Evolutionary conservation across 2,797 vertebrate species (phyloP).

Genomic region (Phataginus tetradactyla): DNA sequence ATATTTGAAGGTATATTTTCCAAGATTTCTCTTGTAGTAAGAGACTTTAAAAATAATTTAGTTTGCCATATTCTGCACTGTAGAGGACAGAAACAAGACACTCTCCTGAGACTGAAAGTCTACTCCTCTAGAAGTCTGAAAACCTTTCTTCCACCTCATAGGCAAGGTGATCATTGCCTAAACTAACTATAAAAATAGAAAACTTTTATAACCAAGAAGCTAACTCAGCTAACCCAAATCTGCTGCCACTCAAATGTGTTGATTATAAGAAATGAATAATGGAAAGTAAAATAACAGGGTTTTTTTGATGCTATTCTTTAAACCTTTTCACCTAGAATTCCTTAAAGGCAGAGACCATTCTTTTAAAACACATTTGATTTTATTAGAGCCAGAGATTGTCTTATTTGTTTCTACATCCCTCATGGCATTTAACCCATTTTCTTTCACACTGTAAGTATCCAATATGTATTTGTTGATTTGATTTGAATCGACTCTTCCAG

Average conservation of each 20-base stretch:
- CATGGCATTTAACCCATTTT: neutral
- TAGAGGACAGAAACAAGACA: neutral
- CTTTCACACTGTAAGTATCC: neutral
- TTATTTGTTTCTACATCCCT: neutral
- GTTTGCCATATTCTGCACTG: neutral
- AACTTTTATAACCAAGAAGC: neutral
- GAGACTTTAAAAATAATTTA: neutral
- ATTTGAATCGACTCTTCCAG: constrained; percentile 4
- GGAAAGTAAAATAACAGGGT: neutral
- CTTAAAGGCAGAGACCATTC: neutral
- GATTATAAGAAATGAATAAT: neutral
- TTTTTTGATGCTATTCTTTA: neutral
- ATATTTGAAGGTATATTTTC: neutral
- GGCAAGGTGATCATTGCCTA: neutral
- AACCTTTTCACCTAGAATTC: neutral
- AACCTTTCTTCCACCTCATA: neutral
- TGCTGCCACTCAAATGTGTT: neutral
- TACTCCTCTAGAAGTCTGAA: neutral
- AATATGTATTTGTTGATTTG: neutral
- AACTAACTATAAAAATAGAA: constrained; percentile 6
- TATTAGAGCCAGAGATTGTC: neutral
- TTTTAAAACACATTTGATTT: neutral
- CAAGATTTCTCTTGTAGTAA: neutral
- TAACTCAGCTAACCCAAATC: neutral
- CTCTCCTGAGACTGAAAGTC: neutral